These are phyloP conservation scores for Eidolon dupreanum DNA, from an alignment of 2,797 vertebrate genomes.

Conservation along the genomic window DNA sequence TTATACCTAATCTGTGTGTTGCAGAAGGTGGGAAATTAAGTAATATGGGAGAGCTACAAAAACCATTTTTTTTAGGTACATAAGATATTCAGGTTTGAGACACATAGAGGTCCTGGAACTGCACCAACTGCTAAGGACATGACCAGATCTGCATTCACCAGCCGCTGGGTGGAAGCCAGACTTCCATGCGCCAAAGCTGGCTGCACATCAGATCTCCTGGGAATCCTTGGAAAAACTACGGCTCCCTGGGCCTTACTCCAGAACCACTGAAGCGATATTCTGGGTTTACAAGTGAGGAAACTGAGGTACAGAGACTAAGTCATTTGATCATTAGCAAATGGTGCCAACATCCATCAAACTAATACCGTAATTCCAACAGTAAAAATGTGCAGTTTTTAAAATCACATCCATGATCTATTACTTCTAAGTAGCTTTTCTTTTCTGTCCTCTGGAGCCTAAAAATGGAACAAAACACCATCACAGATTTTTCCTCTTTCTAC, in stretches of 20 bases:
- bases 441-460: background rate
- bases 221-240: background rate
- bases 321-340: background rate
- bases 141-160: background rate
- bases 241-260: background rate
- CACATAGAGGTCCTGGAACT: background rate
- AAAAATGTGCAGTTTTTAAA: background rate
- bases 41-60: background rate
- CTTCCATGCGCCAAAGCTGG: background rate
- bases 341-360: background rate
- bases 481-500: background rate
- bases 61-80: background rate
- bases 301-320: background rate
- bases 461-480: background rate
- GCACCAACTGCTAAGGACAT: background rate
- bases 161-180: background rate
- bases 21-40: background rate
- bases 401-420: background rate
- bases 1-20: background rate
- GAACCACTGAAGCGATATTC: background rate
- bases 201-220: background rate
- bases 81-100: background rate
- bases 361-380: background rate
- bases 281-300: constrained; percentile 14
- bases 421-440: background rate